Evolutionary conservation across 2,797 vertebrate species (phyloP), one percentile per base, ranked within the genome.

Genomic region (Tauraco hartlaubi): DNA sequence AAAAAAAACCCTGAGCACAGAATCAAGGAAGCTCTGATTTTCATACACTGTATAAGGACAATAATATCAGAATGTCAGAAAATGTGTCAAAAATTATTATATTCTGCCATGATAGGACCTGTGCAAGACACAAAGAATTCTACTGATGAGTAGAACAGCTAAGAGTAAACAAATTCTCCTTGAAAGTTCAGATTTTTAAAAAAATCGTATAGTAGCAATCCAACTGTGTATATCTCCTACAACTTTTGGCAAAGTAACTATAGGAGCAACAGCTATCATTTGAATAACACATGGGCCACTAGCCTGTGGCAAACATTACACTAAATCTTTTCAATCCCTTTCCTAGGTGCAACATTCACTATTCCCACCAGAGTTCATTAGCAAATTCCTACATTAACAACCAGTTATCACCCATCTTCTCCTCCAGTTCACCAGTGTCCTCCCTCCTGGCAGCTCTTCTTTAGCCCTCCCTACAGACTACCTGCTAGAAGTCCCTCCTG

Each of bases 11-110:
- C 37, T 33, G 51, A 92, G 72, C 22, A 85, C 11, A 90, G 87
- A 91, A 88, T 91, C 90, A 94, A 93, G 73, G 62, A 90, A 86
- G 62, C 25, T 90, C 69, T 88, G 82, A 94, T 85, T 96, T 90
- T 88, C 78, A 85, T 54, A 67, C 9, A 25, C 61, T 56, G 39
- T 31, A 43, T 59, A 86, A 69, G 76, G 59, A 91, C 90, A 94
- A 78, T 72, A 95, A 59, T 46, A 92, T 22, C 78, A 69, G 61
- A 80, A 89, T 81, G 54, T 58, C 67, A 93, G 41, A 93, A 91
- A 90, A 88, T 75, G 73, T 88, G 69, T 88, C 41, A 88, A 91
- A 94, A 88, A 23, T 11, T 1, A 80, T 83, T 85, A 66, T 52
- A 88, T 81, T 86, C 85, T 84, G 35, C 23, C 58, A 78, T 37